Base-by-base conservation (phyloP, 2,797 vertebrate genomes). In the Rhinogobio ventralis region DNA sequence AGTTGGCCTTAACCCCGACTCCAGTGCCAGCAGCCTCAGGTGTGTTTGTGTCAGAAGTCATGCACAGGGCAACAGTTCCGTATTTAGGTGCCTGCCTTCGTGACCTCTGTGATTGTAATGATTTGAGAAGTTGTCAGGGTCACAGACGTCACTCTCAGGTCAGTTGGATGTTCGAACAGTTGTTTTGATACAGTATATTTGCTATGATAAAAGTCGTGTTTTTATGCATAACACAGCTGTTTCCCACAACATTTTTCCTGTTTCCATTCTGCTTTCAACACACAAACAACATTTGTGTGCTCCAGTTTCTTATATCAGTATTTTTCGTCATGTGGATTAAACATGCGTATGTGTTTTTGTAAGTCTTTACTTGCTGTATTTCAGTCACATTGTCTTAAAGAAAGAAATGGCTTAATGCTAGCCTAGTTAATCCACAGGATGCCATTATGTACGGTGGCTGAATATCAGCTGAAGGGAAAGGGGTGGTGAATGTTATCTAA, bases 351-450 rank as follows among this genome's bases (percentile, higher is more conserved):
- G 51, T 81, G 77, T 85, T 92, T 88, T 89, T 85, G 13, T 33
- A 53, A 66, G 67, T 79, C 6, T 78, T 90, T 90, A 89, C 4
- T 88, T 84, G 68, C 85, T 89, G 91, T 89, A 92, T 91, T 92
- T 87, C 76, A 23, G 84, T 83, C 67, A 62, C 67, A 25, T 79
- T 60, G 83, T 77, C 80, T 85, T 90, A 87, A 85, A 79, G 82
- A 36, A 86, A 84, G 91, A 90, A 92, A 83, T 88, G 66, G 66
- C 49, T 94, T 93, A 94, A 81, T 87, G 72, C 75, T 51, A 88
- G 91, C 88, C 90, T 88, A 88, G 86, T 91, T 94, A 94, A 95
- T 94, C 94, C 92, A 78, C 64, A 78, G 86, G 88, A 82, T 90
- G 85, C 88, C 89, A 92, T 93, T 92, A 91, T 89, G 76, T 87